Evolutionary conservation across 2,888 invertebrate species (phyloP).

Genomic region (Plemyria rubiginata): DNA sequence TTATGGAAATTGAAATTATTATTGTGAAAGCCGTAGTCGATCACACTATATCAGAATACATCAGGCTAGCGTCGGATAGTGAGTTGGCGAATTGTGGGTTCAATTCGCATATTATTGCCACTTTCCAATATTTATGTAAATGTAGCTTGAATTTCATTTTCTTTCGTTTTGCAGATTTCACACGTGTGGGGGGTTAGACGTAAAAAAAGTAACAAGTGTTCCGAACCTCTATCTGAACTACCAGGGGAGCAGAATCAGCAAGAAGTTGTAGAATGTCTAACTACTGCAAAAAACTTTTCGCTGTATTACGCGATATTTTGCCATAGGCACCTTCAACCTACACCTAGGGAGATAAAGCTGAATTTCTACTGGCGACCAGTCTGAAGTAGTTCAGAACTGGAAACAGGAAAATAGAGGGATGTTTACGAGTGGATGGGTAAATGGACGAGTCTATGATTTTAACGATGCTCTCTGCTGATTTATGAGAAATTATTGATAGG

Average conservation of each 20-base stretch:
- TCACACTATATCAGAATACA: no score
- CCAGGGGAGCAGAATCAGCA: constrained; percentile 3
- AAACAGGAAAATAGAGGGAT: constrained; percentile 26
- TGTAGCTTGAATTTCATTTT: no score
- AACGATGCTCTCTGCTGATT: constrained; percentile 12
- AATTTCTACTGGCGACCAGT: neutral
- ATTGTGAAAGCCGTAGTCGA: no score
- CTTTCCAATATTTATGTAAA: no score
- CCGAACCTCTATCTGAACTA: neutral
- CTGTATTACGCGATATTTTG: neutral
- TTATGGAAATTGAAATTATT: no score
- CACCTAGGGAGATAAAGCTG: neutral
- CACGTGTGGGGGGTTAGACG: no score
- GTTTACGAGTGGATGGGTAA: constrained; percentile 21
- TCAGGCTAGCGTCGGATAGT: no score
- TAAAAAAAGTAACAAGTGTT: no score
- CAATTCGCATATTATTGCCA: no score
- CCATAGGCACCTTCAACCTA: neutral
- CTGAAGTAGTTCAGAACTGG: constrained; percentile 11
- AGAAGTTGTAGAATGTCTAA: neutral
- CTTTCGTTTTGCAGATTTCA: no score
- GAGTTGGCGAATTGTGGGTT: no score
- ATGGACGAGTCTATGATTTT: constrained; percentile 12
- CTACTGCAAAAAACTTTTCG: neutral
- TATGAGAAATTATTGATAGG: constrained; percentile 11